A percentile compares a stretch with the other conserved stretches of the same genome.
Conservation (phyloP, 1,140 invertebrate genomes). For the Anastatus disparis region DNA sequence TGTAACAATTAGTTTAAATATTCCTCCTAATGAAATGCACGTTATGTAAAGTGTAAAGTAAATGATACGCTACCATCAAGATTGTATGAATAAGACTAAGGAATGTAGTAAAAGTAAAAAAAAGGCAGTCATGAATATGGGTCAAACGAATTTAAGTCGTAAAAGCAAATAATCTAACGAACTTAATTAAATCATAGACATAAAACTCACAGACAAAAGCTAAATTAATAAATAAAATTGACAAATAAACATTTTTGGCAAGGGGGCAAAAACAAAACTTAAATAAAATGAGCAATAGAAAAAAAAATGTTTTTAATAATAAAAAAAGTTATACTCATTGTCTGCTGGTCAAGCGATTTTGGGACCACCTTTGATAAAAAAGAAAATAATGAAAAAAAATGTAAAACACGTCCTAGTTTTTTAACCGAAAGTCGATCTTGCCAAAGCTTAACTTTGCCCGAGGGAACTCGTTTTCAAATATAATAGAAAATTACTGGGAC, state of each 20-base stretch:
- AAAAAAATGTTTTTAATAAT: background rate
- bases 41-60: too few species aligned
- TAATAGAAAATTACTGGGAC: background rate
- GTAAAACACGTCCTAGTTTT: background rate
- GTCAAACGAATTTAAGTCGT: too few species aligned
- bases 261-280: background rate
- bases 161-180: too few species aligned
- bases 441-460: too few species aligned
- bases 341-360: constrained; percentile 14
- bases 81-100: background rate
- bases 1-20: too few species aligned
- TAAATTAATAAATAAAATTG: too few species aligned
- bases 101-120: background rate
- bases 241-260: background rate
- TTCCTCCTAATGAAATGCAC: too few species aligned
- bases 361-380: constrained; percentile 23
- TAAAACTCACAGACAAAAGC: too few species aligned
- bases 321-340: background rate
- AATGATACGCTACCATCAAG: background rate
- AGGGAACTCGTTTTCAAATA: background rate
- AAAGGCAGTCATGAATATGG: too few species aligned
- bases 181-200: too few species aligned
- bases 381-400: background rate
- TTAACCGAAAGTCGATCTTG: too few species aligned
- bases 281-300: background rate